Base-by-base conservation (phyloP, 2,888 invertebrate species). In the Caenorhabditis sp. region DNA sequence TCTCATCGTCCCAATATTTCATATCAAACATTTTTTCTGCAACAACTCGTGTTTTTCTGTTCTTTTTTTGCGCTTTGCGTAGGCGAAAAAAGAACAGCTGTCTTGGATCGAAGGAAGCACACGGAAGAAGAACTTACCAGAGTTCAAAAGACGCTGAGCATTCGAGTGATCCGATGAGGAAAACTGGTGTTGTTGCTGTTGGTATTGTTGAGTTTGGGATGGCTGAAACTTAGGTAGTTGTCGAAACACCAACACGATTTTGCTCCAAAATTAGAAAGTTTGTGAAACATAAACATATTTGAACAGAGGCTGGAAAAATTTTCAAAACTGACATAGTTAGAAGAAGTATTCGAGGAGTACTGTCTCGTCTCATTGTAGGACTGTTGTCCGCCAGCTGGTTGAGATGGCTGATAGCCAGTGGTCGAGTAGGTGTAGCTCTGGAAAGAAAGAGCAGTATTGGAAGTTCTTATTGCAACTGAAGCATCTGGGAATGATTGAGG, bases 141-240 rank as follows among this genome's bases (percentile, higher is more conserved):
- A 74, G 82, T 86, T 86, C 69, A 82, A 80, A 12, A 84, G 70
- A 61, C 82, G 80, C 64, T 80, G 79, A 56, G 84, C 84, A 76
- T 84, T 86, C 54, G 83, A 72, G 26, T 59, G 59, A 35, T 79
- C 70, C 61, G 76, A 73, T 6, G 47, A 47, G 19, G 47, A 47
- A 35, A 75, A 58, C 31, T 76, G 79, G 22, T 82, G 66, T 26
- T 72, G 56, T 68, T 73, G 74, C 26, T 69, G 47, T 56, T 70
- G 79, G 6, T 83, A 70, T 56, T 63, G 61, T 47, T 85, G 75
- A 16, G 63, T 77, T 73, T 87, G 83, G 1, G 61, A 58, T 35
- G 74, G 84, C 74, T 61, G 77, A 14, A 66, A 63, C 14, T n/a
- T 24, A 31, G 16, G 14, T 47, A 14, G 4, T n/a, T 49, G n/a